Base-by-base conservation (phyloP, 2,888 invertebrate genomes). In the Strigamia transsilvanica region DNA sequence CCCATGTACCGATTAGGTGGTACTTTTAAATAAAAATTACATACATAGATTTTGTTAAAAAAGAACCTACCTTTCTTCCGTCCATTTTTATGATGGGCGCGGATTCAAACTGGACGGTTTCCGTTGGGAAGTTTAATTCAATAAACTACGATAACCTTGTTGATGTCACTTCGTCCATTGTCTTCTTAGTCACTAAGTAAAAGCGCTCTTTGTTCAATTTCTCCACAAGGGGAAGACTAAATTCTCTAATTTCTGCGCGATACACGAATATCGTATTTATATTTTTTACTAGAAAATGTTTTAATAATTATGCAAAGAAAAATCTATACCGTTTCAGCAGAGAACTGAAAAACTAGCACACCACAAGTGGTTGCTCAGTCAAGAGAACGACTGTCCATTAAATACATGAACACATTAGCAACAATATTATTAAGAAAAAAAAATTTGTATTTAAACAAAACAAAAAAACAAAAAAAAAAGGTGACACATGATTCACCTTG, bases 241-340 rank as follows among this genome's bases (percentile, higher is more conserved):
- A 6, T 10, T 0, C 6, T 38, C 6, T 27, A 27, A 42, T 10
- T 46, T 46, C 15, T n/a, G n/a, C 56, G 0, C 56, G 21, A 18
- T 18, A n/a, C 0, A 56, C 18, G 21, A 56, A 56, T 18, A 18
- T 38, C 27, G 38, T 38, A 9, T 38, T 5, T 18, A 9, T 9
- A 3, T 5, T 73, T 73, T 73, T 73, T 73, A 27, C 27, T 73
- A 73, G 73, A 73, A 73, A 73, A 73, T 73, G 73, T 73, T 73
- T 73, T 73, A 73, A 73, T 73, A 73, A 73, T 73, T 73, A 73
- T 73, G 73, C 73, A 73, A 73, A 56, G 56, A 56, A 66, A 66
- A 73, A 73, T 73, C 27, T 73, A 73, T 73, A 73, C 73, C 73
- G 13, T 73, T 73, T 73, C 73, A 73, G 73, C 73, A 73, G n/a